A percentile compares a stretch with the other conserved stretches of the same genome.
Evolutionary conservation across 2,113 vertebrate genomes (phyloP).

Genomic region (Orycteropus afer): DNA sequence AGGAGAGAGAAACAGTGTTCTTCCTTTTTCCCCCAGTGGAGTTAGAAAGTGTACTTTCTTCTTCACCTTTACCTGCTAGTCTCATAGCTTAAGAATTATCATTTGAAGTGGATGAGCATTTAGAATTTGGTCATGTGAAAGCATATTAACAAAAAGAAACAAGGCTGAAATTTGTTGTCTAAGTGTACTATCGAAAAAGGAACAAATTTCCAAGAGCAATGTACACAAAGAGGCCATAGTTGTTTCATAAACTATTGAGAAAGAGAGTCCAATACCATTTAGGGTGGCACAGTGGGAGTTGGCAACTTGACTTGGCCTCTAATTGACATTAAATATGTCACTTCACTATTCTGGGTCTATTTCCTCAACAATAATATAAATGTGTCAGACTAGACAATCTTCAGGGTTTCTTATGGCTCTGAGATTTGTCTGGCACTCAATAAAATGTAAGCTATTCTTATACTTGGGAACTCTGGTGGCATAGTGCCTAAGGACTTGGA

Average conservation of each 20-base stretch:
- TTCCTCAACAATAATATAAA: constrained; percentile 31
- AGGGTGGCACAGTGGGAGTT: background rate
- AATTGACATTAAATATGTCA: background rate
- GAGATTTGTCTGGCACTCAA: background rate
- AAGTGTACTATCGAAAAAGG: background rate
- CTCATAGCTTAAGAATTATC: background rate
- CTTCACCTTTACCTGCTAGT: constrained; percentile 19
- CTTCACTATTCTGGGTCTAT: constrained; percentile 5
- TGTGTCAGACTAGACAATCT: background rate
- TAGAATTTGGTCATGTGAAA: background rate
- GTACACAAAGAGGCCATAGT: background rate
- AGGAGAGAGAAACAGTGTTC: background rate
- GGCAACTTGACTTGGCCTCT: background rate
- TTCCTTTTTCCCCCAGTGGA: background rate
- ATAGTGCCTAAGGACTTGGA: no score
- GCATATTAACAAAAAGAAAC: constrained; percentile 23
- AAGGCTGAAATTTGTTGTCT: background rate
- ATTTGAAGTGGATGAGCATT: constrained; percentile 32
- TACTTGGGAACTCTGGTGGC: no score
- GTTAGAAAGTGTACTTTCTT: background rate
- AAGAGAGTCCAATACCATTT: background rate
- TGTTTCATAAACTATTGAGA: constrained; percentile 16
- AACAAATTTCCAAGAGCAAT: constrained; percentile 6
- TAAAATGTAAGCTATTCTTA: background rate
- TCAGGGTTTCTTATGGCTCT: background rate